These are phyloP conservation scores for Lithobates sylvaticus DNA, from an alignment of 2,797 vertebrate genomes.

Conservation along the genomic window DNA sequence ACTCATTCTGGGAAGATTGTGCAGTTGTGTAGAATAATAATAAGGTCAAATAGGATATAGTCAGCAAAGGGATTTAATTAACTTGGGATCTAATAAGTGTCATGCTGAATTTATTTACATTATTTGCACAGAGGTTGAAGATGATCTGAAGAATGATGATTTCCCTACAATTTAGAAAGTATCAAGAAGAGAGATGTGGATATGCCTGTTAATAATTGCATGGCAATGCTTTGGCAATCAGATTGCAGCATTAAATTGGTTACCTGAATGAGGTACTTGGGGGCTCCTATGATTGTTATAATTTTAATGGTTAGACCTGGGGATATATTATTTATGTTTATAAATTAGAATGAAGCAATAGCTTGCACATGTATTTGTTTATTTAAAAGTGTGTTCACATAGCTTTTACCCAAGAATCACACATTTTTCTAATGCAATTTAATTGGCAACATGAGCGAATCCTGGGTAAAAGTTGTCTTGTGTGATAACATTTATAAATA, in stretches of 20 bases:
- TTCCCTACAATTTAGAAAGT: constrained; percentile 32
- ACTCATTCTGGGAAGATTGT: constrained; percentile 72
- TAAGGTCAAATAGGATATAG: constrained; percentile 75
- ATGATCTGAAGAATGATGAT: constrained; percentile 63
- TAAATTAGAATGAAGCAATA: no score
- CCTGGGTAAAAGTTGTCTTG: no score
- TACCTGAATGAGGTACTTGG: no score
- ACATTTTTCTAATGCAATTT: no score
- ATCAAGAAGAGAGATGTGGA: constrained; percentile 15
- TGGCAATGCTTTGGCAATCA: constrained; percentile 17
- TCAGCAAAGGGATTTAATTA: constrained; percentile 76
- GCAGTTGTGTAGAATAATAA: constrained; percentile 72
- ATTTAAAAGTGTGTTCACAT: no score
- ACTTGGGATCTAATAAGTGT: constrained; percentile 77
- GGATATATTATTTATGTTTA: no score
- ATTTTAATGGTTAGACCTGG: no score
- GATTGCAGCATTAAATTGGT: background rate
- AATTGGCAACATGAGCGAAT: no score
- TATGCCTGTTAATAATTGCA: background rate
- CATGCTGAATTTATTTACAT: constrained; percentile 73
- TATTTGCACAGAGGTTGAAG: constrained; percentile 76
- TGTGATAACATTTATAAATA: no score
- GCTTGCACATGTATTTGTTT: no score
- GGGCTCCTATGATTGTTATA: no score
- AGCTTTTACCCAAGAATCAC: no score